Conservation (phyloP, 2,888 invertebrate genomes). For the Cheilosia pagana region DNA sequence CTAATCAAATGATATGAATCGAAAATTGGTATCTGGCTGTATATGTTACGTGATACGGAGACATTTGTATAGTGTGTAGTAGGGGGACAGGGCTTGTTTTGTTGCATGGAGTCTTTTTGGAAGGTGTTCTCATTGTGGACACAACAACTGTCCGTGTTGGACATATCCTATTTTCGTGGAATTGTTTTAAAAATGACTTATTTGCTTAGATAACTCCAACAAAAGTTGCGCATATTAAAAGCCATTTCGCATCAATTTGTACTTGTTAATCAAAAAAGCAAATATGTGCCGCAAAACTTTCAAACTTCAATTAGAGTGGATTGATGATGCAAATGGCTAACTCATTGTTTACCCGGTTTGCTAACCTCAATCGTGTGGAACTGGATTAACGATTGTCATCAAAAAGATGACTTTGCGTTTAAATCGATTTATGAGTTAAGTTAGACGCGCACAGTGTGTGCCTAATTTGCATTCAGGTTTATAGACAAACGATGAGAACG, state of each 20-base stretch:
- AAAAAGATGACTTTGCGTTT: not conserved
- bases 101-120: not conserved
- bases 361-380: conserved; percentile 12
- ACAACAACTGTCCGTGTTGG: too few relatives aligned
- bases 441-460: too few relatives aligned
- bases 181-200: too few relatives aligned
- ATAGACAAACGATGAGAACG: too few relatives aligned
- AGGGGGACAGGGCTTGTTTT: not conserved
- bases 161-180: too few relatives aligned
- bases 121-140: too few relatives aligned
- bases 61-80: conserved; percentile 16
- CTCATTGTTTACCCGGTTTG: conserved; percentile 7
- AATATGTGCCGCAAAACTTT: too few relatives aligned
- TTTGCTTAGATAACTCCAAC: too few relatives aligned
- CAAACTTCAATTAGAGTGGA: not conserved
- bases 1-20: conserved; percentile 47
- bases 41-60: conserved; percentile 51
- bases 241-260: too few relatives aligned
- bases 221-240: too few relatives aligned
- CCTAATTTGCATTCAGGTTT: too few relatives aligned
- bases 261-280: too few relatives aligned
- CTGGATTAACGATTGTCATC: conserved; percentile 7
- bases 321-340: not conserved
- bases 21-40: not conserved
- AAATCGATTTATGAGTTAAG: not conserved